Conservation (phyloP, 2,888 invertebrate genomes). For the Hecatera dysodea region DNA sequence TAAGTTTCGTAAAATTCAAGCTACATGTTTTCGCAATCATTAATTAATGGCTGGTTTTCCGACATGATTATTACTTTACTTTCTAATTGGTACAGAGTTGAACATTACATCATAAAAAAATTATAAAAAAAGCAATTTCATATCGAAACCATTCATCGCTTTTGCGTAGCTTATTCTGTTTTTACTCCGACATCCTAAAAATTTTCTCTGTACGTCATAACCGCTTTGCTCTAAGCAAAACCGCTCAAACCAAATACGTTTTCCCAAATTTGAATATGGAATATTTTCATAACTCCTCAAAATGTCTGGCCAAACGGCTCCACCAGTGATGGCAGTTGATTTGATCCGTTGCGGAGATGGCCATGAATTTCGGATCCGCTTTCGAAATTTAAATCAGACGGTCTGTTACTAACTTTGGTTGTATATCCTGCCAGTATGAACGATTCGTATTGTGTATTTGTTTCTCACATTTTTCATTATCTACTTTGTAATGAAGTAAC, state of each 20-base stretch:
- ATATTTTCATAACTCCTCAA: slow-evolving; percentile 42
- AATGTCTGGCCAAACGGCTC: slow-evolving; percentile 44
- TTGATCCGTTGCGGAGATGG: slow-evolving; percentile 35
- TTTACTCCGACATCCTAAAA: not conserved
- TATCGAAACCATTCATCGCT: not conserved
- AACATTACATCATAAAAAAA: not conserved
- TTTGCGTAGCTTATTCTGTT: not conserved
- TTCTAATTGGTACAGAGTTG: too few species aligned
- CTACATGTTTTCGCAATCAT: too few species aligned
- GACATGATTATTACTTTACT: too few species aligned
- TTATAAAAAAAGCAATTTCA: not conserved
- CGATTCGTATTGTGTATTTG: too few species aligned
- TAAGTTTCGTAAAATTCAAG: too few species aligned
- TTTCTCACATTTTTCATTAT: not conserved
- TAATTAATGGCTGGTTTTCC: too few species aligned
- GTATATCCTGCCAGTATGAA: slow-evolving; percentile 10
- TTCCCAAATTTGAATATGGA: slow-evolving; percentile 56
- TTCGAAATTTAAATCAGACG: slow-evolving; percentile 45
- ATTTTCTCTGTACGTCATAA: not conserved
- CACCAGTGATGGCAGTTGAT: slow-evolving; percentile 40
- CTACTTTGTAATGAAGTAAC: not conserved
- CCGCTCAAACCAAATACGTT: slow-evolving; percentile 52
- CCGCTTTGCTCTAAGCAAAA: slow-evolving; percentile 21
- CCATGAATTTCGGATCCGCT: slow-evolving; percentile 38
- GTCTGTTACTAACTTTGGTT: slow-evolving; percentile 22